phyloP scores from a whole-genome alignment of 2,888 invertebrate species.

The Morinoia aosen region DNA sequence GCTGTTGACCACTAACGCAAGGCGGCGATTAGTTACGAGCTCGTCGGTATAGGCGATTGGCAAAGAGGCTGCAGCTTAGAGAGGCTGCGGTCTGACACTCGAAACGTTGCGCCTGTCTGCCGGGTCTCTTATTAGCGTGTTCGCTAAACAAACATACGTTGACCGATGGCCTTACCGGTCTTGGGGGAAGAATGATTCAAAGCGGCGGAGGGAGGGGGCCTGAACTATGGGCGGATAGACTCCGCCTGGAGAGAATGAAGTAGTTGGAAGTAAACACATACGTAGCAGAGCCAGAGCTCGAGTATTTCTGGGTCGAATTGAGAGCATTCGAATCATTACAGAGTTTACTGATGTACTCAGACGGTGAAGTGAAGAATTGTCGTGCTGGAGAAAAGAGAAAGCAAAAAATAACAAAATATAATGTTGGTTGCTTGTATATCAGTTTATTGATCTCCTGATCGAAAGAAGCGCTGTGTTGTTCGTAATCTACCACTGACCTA shows the following conservation, averaged over 20 bases:
- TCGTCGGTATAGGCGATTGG: conserved; percentile 31
- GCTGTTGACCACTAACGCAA: conserved; percentile 12
- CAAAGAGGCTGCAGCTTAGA: conserved; percentile 14
- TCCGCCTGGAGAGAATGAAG: background rate
- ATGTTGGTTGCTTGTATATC: background rate
- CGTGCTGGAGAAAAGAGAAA: background rate
- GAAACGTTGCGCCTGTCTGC: conserved; percentile 28
- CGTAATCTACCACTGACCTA: background rate
- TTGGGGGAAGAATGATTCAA: background rate
- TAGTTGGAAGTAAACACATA: background rate
- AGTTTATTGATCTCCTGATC: too few relatives aligned
- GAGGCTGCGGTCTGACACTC: conserved; percentile 31
- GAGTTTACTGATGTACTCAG: background rate
- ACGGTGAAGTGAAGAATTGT: background rate
- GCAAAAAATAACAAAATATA: background rate
- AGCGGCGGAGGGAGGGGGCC: conserved; percentile 13
- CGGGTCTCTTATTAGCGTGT: conserved; percentile 44
- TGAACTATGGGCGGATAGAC: background rate
- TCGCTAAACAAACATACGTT: conserved; percentile 44
- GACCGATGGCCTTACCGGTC: conserved; percentile 19
- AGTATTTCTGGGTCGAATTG: background rate
- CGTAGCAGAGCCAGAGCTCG: background rate
- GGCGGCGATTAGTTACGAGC: conserved; percentile 29
- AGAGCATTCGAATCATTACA: background rate
- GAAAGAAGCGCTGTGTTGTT: too few relatives aligned